Evolutionary conservation across 2,797 vertebrate genomes (phyloP).

Genomic region (Propithecus perrieri): DNA sequence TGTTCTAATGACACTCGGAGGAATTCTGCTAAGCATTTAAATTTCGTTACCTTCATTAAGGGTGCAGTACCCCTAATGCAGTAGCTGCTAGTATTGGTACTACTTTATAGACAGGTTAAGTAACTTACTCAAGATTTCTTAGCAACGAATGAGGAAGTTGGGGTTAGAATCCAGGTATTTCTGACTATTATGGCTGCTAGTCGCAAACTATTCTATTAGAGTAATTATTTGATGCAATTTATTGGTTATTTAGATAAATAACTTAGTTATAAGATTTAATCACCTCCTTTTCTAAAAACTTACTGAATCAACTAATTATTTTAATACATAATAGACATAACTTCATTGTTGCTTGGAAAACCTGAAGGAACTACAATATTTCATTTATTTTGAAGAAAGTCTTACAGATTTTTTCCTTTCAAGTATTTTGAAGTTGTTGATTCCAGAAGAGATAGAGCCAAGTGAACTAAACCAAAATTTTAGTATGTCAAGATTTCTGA

Average conservation of each 20-base stretch:
- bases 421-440: slow-evolving; percentile 26
- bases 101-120: background rate
- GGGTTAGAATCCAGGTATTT: background rate
- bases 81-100: background rate
- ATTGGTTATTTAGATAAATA: slow-evolving; percentile 45
- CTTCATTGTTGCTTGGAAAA: background rate
- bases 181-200: background rate
- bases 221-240: slow-evolving; percentile 1
- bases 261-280: background rate
- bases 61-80: background rate
- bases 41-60: background rate
- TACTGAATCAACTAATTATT: slow-evolving; percentile 26
- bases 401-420: background rate
- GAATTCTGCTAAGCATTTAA: background rate
- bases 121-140: background rate
- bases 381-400: slow-evolving; percentile 34
- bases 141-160: background rate
- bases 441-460: background rate
- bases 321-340: background rate
- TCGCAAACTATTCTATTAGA: background rate
- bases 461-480: background rate
- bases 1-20: background rate
- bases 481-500: background rate
- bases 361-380: background rate
- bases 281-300: slow-evolving; percentile 14